Evolutionary conservation across 64 coral and sea anemone species (phyloP).

Genomic region (Stichodactyla helianthus): DNA sequence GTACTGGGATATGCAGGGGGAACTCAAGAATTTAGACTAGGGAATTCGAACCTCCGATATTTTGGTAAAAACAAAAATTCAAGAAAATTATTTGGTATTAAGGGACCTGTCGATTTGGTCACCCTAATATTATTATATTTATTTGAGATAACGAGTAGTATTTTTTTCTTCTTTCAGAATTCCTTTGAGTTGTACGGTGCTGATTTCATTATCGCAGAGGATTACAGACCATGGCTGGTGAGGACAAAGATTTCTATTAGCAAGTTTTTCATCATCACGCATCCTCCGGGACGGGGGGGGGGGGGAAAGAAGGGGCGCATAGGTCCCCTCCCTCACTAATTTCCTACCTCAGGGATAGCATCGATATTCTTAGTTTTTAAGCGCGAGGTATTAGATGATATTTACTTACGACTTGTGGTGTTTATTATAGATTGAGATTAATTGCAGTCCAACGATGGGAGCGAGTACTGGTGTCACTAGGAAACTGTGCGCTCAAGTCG

Average conservation of each 20-base stretch:
- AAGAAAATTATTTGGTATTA: too few relatives aligned
- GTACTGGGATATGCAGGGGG: too few relatives aligned
- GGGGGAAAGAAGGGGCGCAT: too few relatives aligned
- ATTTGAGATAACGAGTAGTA: too few relatives aligned
- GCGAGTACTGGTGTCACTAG: constrained; percentile 81
- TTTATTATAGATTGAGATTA: constrained; percentile 81
- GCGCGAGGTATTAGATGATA: neutral
- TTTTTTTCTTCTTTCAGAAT: constrained; percentile 54
- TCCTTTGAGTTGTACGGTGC: constrained; percentile 97
- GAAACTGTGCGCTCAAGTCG: constrained; percentile 90
- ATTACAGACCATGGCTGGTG: constrained; percentile 97
- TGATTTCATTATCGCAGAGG: constrained; percentile 91
- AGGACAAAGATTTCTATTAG: constrained; percentile 3
- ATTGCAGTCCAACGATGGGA: constrained; percentile 96
- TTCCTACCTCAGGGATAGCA: neutral
- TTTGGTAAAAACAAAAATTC: too few relatives aligned
- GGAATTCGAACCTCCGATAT: too few relatives aligned
- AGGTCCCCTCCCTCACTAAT: too few relatives aligned
- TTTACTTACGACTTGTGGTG: neutral
- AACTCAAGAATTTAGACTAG: too few relatives aligned
- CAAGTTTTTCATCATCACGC: too few relatives aligned
- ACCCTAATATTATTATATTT: too few relatives aligned
- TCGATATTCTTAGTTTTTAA: neutral
- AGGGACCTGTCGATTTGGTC: too few relatives aligned
- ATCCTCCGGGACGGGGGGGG: too few relatives aligned